Evolutionary conservation across 64 coral and sea anemone genomes (phyloP).

Genomic region (Stylophora pistillata): DNA sequence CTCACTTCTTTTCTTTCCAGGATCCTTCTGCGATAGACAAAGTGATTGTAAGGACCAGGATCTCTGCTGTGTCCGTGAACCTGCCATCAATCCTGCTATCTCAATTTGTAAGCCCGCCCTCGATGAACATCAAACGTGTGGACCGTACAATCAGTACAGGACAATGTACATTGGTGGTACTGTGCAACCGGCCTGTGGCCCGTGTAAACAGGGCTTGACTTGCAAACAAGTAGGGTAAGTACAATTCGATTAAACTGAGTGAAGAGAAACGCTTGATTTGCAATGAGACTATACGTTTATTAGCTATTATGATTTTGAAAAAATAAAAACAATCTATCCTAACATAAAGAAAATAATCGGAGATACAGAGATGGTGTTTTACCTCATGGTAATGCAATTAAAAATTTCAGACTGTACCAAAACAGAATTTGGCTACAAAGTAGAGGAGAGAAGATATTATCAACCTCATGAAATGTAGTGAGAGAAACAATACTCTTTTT

Average conservation of each 20-base stretch:
- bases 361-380: too few relatives aligned
- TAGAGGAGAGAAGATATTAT: too few relatives aligned
- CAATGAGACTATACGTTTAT: too few relatives aligned
- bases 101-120: conserved; percentile 96
- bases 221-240: conserved; percentile 99
- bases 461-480: too few relatives aligned
- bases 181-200: conserved; percentile 94
- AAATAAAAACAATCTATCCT: too few relatives aligned
- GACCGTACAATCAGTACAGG: conserved; percentile 98
- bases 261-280: too few relatives aligned
- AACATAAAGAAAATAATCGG: too few relatives aligned
- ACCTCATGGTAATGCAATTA: too few relatives aligned
- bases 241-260: background rate
- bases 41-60: conserved; percentile 95
- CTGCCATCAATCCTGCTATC: conserved; percentile 93
- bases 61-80: conserved; percentile 93
- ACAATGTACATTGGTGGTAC: conserved; percentile 96
- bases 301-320: too few relatives aligned
- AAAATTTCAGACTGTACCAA: too few relatives aligned
- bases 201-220: conserved; percentile 92
- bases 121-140: conserved; percentile 98
- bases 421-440: too few relatives aligned
- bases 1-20: conserved; percentile 1
- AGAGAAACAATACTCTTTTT: too few relatives aligned
- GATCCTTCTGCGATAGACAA: conserved; percentile 97